Percentiles rank a stretch among this genome's conserved stretches.
phyloP scores from a whole-genome alignment of 2,797 vertebrate genomes.

The Tiaroga cobitis region DNA sequence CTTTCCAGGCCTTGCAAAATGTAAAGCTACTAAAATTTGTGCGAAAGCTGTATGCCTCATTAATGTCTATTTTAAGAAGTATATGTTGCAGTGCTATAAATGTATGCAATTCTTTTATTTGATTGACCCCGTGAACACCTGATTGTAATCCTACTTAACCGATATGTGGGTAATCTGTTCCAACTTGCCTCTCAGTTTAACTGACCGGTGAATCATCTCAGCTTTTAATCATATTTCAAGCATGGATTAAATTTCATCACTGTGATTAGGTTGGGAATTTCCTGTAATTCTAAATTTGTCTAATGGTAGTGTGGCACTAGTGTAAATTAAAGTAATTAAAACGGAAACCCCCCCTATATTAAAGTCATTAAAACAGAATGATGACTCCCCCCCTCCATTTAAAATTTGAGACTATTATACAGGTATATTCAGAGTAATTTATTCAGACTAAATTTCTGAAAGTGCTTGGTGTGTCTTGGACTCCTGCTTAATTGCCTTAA shows the following conservation, averaged over 20 bases:
- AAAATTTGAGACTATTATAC: too few relatives aligned
- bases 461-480: too few relatives aligned
- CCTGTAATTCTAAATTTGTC: conserved; percentile 59
- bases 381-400: too few relatives aligned
- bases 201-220: conserved; percentile 50
- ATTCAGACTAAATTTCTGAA: too few relatives aligned
- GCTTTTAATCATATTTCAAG: conserved; percentile 51
- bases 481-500: too few relatives aligned
- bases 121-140: not conserved
- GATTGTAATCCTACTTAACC: conserved; percentile 39
- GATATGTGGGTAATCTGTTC: conserved; percentile 25
- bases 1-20: not conserved
- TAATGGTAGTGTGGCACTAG: too few relatives aligned
- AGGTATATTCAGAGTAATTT: too few relatives aligned
- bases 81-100: conserved; percentile 4
- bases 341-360: too few relatives aligned
- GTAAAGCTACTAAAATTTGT: not conserved
- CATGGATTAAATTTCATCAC: conserved; percentile 58
- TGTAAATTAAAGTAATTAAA: too few relatives aligned
- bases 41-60: not conserved
- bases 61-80: conserved; percentile 13
- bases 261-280: conserved; percentile 55
- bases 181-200: conserved; percentile 37
- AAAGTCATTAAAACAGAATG: too few relatives aligned
- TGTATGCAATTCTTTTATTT: conserved; percentile 2